A percentile compares a stretch with the other conserved stretches of the same genome.
phyloP scores from a whole-genome alignment of 64 coral and sea anemone genomes.

The Dendronephthya gigantea region DNA sequence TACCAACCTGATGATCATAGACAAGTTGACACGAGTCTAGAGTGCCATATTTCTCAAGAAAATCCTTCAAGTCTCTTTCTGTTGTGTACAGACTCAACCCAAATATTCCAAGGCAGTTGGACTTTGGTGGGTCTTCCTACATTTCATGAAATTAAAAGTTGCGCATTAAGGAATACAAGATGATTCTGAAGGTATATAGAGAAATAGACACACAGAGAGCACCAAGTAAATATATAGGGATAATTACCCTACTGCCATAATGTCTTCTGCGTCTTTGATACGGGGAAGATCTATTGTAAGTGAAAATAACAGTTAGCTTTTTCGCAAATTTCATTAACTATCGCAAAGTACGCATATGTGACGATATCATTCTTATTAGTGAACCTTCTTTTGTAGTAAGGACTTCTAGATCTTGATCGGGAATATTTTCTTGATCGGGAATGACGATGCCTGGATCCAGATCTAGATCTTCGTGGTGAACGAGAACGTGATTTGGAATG shows the following conservation, averaged over 20 bases:
- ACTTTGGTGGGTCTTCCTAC: conserved; percentile 69
- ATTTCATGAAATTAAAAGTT: neutral
- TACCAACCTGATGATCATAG: conserved; percentile 88
- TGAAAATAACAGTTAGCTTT: neutral
- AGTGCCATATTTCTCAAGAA: conserved; percentile 93
- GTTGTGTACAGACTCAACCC: conserved; percentile 94
- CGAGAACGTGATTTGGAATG: conserved; percentile 42
- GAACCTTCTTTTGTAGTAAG: conserved; percentile 57
- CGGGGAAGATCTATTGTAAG: conserved; percentile 17
- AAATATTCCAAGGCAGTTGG: conserved; percentile 84
- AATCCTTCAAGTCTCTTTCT: conserved; percentile 70
- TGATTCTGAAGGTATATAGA: neutral
- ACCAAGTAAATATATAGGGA: neutral
- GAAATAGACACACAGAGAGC: neutral
- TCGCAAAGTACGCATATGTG: too few species aligned
- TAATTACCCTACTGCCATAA: conserved; percentile 58
- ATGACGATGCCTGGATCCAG: conserved; percentile 44
- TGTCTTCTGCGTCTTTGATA: conserved; percentile 44
- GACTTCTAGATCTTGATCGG: conserved; percentile 42
- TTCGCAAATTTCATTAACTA: too few species aligned
- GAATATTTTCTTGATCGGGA: conserved; percentile 32
- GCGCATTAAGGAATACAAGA: neutral
- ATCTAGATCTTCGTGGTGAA: conserved; percentile 43
- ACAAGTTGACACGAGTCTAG: conserved; percentile 88
- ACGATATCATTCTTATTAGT: too few species aligned